Evolutionary conservation across 2,888 invertebrate species (phyloP), one percentile per base, ranked within the genome.

Genomic region (Ceriagrion tenellum): DNA sequence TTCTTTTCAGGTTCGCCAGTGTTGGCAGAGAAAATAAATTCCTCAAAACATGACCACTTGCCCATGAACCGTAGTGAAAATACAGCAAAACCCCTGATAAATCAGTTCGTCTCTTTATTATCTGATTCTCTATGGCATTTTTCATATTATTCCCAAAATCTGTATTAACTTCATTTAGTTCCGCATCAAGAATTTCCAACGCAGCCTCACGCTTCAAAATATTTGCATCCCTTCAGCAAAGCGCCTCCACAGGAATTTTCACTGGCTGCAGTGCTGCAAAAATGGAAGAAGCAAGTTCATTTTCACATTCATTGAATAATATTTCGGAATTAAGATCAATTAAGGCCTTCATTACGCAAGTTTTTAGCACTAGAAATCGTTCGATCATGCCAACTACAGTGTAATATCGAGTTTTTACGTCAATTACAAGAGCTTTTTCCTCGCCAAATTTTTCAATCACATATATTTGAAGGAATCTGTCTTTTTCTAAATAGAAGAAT

Each of bases 211-310:
- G n/a, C n/a, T n/a, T n/a, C n/a, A 81, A 81, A 81, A 81, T 8
- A 81, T 81, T 81, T 81, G 81, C 30, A n/a, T 81, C 30, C 30
- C 81, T 81, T n/a, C 81, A 4, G 81, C 30, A 81, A 81, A 81
- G 81, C 18, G 81, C 81, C 35, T 81, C 81, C n/a, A n/a, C 81
- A 35, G 81, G 30, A 81, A 81, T 81, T 81, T 81, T 81, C 81
- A 81, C 0, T 81, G 81, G 81, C 81, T 81, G n/a, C 26, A 81
- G n/a, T 30, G 12, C 30, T n/a, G 26, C n/a, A 81, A n/a, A 81
- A 81, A n/a, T 47, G 0, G n/a, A n/a, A n/a, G 81, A 81, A n/a
- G 81, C n/a, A 81, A 81, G 30, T 81, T n/a, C n/a, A 81, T 35
- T 30, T 4, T 26, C 81, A 81, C 12, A 0, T 18, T 30, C 81